Evolutionary conservation across 2,797 vertebrate species (phyloP).

Genomic region (Zenarchopterus dispar): DNA sequence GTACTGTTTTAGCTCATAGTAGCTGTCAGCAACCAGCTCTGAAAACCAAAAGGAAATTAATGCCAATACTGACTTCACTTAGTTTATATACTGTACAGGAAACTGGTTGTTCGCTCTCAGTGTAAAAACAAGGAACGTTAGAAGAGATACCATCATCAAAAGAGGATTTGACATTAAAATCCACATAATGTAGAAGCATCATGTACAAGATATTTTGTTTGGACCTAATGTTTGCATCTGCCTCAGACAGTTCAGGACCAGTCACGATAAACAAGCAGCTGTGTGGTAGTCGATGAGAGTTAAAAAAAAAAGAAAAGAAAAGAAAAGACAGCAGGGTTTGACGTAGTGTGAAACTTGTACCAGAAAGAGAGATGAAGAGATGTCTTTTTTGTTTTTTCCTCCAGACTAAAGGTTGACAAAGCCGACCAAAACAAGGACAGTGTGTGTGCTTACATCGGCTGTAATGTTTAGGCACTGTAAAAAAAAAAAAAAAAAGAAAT

Average conservation of each 20-base stretch:
- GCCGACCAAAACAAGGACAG: conserved; percentile 50
- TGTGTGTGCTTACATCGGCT: conserved; percentile 76
- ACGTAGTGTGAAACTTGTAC: neutral
- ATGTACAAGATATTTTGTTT: conserved; percentile 11
- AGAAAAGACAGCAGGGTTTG: too few species aligned
- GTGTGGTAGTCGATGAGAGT: too few species aligned
- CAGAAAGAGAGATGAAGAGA: conserved; percentile 5
- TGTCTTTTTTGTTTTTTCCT: conserved; percentile 28
- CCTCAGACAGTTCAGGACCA: neutral
- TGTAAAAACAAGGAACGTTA: conserved; percentile 25
- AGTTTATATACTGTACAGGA: conserved; percentile 35
- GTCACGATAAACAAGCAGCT: too few species aligned
- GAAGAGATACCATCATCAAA: conserved; percentile 33
- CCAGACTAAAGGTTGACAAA: conserved; percentile 48
- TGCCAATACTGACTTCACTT: conserved; percentile 18
- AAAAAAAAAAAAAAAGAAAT: conserved; percentile 23
- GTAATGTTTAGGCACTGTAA: conserved; percentile 76
- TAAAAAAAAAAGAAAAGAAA: too few species aligned
- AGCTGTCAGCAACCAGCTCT: conserved; percentile 7
- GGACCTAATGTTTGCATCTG: neutral
- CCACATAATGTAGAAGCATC: conserved; percentile 30
- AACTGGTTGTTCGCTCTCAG: conserved; percentile 9
- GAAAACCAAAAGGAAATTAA: conserved; percentile 16
- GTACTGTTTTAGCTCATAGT: conserved; percentile 32
- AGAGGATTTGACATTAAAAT: conserved; percentile 39